Conservation (phyloP, 1,140 invertebrate species). For the Macrobrachium rosenbergii region DNA sequence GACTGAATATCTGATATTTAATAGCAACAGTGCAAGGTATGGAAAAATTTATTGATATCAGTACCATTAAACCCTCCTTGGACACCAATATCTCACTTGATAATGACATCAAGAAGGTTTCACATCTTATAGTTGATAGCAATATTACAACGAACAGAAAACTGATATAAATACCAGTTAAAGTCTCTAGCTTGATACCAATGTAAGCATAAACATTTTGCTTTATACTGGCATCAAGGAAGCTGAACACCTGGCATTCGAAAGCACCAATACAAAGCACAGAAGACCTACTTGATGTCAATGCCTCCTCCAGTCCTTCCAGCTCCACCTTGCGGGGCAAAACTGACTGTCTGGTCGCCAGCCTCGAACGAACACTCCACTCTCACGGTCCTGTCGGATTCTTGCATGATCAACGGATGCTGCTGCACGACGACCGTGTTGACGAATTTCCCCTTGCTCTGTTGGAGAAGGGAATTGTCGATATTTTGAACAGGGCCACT, state of each 20-base stretch:
- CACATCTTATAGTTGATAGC: no score
- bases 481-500: no score
- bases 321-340: slow-evolving; percentile 68
- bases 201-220: not conserved
- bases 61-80: no score
- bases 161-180: no score
- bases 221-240: not conserved
- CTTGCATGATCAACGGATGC: slow-evolving; percentile 74
- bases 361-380: slow-evolving; percentile 74
- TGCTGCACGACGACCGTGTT: slow-evolving; percentile 74
- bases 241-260: not conserved
- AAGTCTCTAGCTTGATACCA: no score
- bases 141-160: no score
- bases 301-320: slow-evolving; percentile 60
- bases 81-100: no score
- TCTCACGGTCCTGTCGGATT: slow-evolving; percentile 73
- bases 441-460: slow-evolving; percentile 72
- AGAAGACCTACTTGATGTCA: slow-evolving; percentile 62
- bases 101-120: no score
- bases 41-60: no score
- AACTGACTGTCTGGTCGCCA: slow-evolving; percentile 72
- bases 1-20: no score
- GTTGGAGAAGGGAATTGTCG: not conserved
- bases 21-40: no score
- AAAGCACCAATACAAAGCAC: not conserved